Evolutionary conservation across 2,888 invertebrate genomes (phyloP), one percentile per base, ranked within the genome.

Genomic region (Tipula confusa): DNA sequence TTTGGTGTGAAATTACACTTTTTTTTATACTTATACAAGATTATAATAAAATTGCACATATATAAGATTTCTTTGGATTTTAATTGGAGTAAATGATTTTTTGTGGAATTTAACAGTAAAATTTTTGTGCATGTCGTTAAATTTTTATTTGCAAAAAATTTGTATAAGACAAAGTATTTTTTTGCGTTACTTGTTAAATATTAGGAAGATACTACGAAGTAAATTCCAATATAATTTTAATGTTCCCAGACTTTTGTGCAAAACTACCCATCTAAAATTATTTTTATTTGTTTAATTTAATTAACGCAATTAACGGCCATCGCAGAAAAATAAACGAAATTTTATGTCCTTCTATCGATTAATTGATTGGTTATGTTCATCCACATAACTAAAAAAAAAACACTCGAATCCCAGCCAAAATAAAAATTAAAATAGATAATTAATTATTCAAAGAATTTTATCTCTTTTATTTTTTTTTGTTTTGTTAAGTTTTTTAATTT

Each of bases 391-490:
- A n/a, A n/a, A 43, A 43, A 43, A 24, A 24, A 64, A 64, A 64
- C 9, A 64, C 64, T 9, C 64, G 24, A 64, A 24, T n/a, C n/a
- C 64, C 64, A 64, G 3, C 64, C 24, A 24, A 64, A 64, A 64
- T 9, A 43, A 43, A 43, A 43, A 43, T 38, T 24, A 64, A 64
- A 64, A 24, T 64, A 64, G 64, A 64, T 64, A 64, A 64, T 64
- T 64, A 64, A 64, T 64, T 64, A 64, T 64, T 64, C 64, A 64
- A 64, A 64, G 64, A 64, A 64, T 64, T 24, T 64, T 64, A 64
- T 64, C 64, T 64, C 64, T 64, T 64, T 64, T 64, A 64, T 43
- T 43, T 43, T 64, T 24, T 64, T 24, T 64, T 64, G 6, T 64
- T 9, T 64, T 64, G 11, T 64, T 64, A 43, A n/a, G 18, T 64